Conservation (phyloP, 2,113 vertebrate species). For the Ictidomys tridecemlineatus region DNA sequence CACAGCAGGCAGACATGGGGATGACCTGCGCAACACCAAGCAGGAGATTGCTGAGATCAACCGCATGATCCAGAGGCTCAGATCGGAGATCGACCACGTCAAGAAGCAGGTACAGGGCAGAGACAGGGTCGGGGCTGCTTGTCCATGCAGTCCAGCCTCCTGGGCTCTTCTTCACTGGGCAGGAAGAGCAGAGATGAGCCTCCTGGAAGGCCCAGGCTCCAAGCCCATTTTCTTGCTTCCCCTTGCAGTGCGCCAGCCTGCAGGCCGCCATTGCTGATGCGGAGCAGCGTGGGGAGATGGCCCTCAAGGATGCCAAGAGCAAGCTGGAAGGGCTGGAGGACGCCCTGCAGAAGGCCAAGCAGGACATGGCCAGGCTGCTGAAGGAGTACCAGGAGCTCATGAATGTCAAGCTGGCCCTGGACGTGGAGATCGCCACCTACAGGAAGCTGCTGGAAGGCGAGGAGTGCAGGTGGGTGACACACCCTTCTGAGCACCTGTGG, state of each 20-base stretch:
- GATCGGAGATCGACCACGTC: constrained; percentile 90
- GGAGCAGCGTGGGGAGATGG: constrained; percentile 86
- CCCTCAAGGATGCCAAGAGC: constrained; percentile 84
- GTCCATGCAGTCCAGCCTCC: accelerated
- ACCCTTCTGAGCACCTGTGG: background rate
- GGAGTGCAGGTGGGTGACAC: constrained; percentile 88
- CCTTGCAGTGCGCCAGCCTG: constrained; percentile 84
- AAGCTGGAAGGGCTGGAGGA: constrained; percentile 86
- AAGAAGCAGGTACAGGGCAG: constrained; percentile 90
- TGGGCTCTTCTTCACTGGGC: background rate
- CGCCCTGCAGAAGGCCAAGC: constrained; percentile 87
- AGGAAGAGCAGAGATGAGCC: accelerated
- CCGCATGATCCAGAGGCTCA: constrained; percentile 91
- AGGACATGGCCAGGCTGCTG: constrained; percentile 85
- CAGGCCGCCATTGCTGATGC: constrained; percentile 85
- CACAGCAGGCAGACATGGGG: constrained; percentile 88
- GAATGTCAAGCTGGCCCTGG: constrained; percentile 85
- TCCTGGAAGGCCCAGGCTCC: accelerated
- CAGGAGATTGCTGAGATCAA: constrained; percentile 93
- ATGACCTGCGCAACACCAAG: constrained; percentile 91
- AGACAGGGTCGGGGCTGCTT: accelerated
- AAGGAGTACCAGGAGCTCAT: constrained; percentile 83
- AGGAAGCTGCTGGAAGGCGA: constrained; percentile 93
- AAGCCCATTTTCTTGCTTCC: background rate
- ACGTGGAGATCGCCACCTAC: constrained; percentile 86